These are phyloP conservation scores for Gavia stellata DNA, from an alignment of 2,113 vertebrate species.

Conservation along the genomic window DNA sequence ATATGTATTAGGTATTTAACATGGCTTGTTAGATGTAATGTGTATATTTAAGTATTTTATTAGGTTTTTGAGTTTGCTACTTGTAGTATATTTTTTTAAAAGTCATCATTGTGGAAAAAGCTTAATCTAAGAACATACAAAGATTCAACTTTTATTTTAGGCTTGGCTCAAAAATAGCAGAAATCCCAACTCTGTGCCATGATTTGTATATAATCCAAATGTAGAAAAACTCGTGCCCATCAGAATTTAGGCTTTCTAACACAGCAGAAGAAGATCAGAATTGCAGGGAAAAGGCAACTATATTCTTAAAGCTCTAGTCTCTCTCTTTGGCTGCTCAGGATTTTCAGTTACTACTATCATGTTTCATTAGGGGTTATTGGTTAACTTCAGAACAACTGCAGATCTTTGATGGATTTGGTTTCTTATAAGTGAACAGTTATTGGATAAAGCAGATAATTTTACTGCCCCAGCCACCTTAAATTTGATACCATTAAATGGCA, in stretches of 20 bases:
- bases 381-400: background rate
- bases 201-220: background rate
- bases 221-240: background rate
- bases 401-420: background rate
- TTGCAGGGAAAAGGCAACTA: background rate
- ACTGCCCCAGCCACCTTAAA: slow-evolving; percentile 72
- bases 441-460: slow-evolving; percentile 47
- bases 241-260: background rate
- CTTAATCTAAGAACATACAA: background rate
- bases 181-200: background rate
- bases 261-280: background rate
- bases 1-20: background rate
- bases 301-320: background rate
- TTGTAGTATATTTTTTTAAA: background rate
- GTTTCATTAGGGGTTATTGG: background rate
- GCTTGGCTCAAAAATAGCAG: background rate
- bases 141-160: background rate
- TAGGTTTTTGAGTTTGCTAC: background rate
- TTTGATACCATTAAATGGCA: slow-evolving; percentile 86
- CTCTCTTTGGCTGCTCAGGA: background rate
- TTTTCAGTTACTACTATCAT: background rate
- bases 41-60: background rate
- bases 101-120: background rate
- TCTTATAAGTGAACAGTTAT: background rate
- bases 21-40: background rate